Percentiles rank a stretch among this genome's conserved stretches.
Conservation (phyloP, 2,797 vertebrate genomes). For the Melanotaenia pygmaea region DNA sequence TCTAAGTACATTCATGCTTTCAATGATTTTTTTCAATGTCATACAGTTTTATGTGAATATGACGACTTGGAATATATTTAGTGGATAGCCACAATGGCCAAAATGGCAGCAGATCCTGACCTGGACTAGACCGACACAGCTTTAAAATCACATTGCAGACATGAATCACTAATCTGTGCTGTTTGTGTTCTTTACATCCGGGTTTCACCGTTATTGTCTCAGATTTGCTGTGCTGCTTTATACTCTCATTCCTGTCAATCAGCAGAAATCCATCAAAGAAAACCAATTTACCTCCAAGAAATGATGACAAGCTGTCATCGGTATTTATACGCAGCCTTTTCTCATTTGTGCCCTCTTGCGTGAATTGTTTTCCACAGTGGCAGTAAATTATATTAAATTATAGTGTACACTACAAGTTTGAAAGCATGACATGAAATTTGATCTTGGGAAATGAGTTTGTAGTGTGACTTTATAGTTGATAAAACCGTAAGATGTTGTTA, state of each 20-base stretch:
- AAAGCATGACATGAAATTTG: constrained; percentile 12
- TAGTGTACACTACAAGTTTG: constrained; percentile 1
- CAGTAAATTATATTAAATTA: constrained; percentile 6
- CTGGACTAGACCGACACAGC: too few species aligned
- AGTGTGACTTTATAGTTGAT: not conserved
- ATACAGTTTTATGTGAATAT: constrained; percentile 1
- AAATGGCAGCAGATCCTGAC: not conserved
- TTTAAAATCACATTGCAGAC: not conserved
- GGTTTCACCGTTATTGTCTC: not conserved
- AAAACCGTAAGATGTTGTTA: not conserved
- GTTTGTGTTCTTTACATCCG: too few species aligned
- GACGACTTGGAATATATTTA: not conserved
- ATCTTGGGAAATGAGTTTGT: constrained; percentile 9
- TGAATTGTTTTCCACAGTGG: constrained; percentile 18
- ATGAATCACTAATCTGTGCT: not conserved
- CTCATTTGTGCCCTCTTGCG: not conserved
- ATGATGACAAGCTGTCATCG: not conserved
- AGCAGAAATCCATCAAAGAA: constrained; percentile 4
- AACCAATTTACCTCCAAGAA: not conserved
- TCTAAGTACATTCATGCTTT: not conserved
- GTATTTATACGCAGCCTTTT: not conserved
- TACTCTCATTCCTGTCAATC: not conserved
- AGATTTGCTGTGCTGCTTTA: not conserved
- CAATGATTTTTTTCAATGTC: not conserved
- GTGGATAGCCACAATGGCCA: not conserved